These are phyloP conservation scores for Melieria picta DNA, from an alignment of 2,888 invertebrate genomes.

Conservation along the genomic window DNA sequence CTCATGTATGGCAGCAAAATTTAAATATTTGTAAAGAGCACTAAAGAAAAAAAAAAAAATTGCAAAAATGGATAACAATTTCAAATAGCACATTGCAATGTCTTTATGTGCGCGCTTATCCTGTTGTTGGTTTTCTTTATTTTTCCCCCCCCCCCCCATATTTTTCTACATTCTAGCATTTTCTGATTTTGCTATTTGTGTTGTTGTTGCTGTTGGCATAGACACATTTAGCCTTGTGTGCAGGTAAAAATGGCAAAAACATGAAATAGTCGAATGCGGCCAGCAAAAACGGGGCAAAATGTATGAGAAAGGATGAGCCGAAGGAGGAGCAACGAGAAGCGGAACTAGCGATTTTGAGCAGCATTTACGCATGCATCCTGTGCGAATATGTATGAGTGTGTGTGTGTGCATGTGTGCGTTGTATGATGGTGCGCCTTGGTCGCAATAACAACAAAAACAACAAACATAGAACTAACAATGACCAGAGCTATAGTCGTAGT, in stretches of 20 bases:
- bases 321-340: conserved; percentile 2
- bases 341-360: conserved; percentile 27
- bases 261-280: too few relatives aligned
- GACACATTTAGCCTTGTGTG: not conserved
- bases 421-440: not conserved
- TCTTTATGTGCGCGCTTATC: conserved; percentile 40
- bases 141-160: too few relatives aligned
- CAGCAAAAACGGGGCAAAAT: not conserved
- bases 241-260: too few relatives aligned
- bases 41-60: not conserved
- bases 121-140: not conserved
- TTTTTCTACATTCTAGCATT: too few relatives aligned
- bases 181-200: too few relatives aligned
- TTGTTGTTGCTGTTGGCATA: conserved; percentile 16
- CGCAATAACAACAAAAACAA: too few relatives aligned
- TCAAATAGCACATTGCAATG: conserved; percentile 34
- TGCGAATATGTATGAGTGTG: not conserved
- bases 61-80: not conserved
- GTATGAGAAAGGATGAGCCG: not conserved
- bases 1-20: not conserved
- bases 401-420: too few relatives aligned
- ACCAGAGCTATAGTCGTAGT: too few relatives aligned
- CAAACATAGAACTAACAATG: too few relatives aligned
- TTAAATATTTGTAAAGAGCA: not conserved
- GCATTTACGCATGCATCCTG: conserved; percentile 29